Percentiles rank a stretch among this genome's conserved stretches.
Evolutionary conservation across 2,888 invertebrate genomes (phyloP).

Genomic region (Caenorhabditis sp.): DNA sequence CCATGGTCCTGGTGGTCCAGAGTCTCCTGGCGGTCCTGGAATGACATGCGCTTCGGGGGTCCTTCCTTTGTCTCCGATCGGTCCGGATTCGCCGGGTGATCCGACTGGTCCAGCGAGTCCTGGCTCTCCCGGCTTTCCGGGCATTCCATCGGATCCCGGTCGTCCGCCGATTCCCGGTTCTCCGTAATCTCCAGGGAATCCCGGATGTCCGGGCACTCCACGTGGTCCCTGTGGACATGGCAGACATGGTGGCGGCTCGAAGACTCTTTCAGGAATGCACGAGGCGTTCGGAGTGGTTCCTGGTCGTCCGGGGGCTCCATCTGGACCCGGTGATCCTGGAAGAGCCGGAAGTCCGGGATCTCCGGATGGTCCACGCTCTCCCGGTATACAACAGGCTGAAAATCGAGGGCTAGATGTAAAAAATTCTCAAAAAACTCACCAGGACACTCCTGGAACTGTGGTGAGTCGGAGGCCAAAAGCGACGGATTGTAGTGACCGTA

Average conservation of each 20-base stretch:
- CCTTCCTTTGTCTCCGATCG: conserved; percentile 70
- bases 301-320: conserved; percentile 78
- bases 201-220: conserved; percentile 74
- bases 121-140: conserved; percentile 72
- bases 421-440: conserved; percentile 59
- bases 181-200: conserved; percentile 73
- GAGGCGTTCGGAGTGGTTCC: conserved; percentile 79
- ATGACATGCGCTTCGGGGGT: conserved; percentile 79
- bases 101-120: conserved; percentile 70
- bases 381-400: conserved; percentile 78
- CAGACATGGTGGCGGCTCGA: conserved; percentile 79
- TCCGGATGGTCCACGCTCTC: conserved; percentile 74
- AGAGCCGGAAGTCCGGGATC: conserved; percentile 71
- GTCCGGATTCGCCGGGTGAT: conserved; percentile 73
- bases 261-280: conserved; percentile 78
- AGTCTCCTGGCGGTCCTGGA: conserved; percentile 77
- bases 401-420: conserved; percentile 27
- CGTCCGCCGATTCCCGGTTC: conserved; percentile 77
- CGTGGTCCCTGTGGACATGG: conserved; percentile 77
- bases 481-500: conserved; percentile 74
- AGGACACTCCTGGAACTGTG: conserved; percentile 79
- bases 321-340: conserved; percentile 78
- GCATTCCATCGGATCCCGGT: conserved; percentile 73
- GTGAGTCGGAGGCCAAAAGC: conserved; percentile 72
- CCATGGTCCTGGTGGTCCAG: conserved; percentile 74